These are phyloP conservation scores for Gadus chalcogrammus DNA, from an alignment of 2,113 vertebrate genomes.

Conservation along the genomic window DNA sequence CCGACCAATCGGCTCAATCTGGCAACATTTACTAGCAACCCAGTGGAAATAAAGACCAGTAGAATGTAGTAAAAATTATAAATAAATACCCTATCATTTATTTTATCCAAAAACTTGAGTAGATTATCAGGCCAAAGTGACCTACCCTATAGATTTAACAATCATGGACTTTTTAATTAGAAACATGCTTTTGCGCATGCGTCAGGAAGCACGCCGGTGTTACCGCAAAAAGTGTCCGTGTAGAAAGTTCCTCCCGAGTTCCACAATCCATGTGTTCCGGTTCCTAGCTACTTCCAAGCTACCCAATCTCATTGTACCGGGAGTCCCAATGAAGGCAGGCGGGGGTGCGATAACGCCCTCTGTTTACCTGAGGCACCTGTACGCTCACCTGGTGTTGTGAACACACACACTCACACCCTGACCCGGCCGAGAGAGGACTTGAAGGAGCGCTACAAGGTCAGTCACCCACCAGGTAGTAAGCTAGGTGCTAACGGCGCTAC, in stretches of 20 bases:
- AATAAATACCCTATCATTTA: no score
- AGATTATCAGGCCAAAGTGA: no score
- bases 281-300: constrained; percentile 40
- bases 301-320: constrained; percentile 25
- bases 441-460: constrained; percentile 69
- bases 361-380: constrained; percentile 48
- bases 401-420: constrained; percentile 30
- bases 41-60: no score
- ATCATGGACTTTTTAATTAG: no score
- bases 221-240: constrained; percentile 34
- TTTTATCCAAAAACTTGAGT: no score
- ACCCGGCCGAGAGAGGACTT: constrained; percentile 50
- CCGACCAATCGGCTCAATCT: no score
- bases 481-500: constrained; percentile 45
- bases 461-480: constrained; percentile 30
- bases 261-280: constrained; percentile 8
- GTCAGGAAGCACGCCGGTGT: constrained; percentile 2
- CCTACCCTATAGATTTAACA: no score
- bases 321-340: constrained; percentile 55
- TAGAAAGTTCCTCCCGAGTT: constrained; percentile 29
- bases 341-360: constrained; percentile 22
- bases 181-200: neutral
- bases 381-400: constrained; percentile 20
- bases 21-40: no score
- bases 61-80: no score